Evolutionary conservation across 2,888 invertebrate species (phyloP).

Genomic region (Drosophila histrio): DNA sequence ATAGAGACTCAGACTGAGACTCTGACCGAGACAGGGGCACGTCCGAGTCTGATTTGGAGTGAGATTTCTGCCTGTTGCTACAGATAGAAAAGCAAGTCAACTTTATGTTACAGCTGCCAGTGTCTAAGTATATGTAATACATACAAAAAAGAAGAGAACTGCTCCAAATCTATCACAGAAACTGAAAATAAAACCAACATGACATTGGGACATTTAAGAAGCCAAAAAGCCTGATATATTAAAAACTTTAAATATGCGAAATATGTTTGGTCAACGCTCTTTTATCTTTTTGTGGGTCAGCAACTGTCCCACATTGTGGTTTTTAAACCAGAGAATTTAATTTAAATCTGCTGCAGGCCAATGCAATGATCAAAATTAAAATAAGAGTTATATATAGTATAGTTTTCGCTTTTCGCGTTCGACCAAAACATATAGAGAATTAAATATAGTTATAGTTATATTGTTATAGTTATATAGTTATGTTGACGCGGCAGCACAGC

Average conservation of each 20-base stretch:
- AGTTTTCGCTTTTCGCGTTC: background rate
- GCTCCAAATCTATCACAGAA: slow-evolving; percentile 48
- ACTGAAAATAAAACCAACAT: background rate
- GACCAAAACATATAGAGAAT: background rate
- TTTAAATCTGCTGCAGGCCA: slow-evolving; percentile 56
- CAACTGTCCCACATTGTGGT: slow-evolving; percentile 23
- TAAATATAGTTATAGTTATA: too few species aligned
- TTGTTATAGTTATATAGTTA: too few species aligned
- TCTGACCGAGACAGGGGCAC: slow-evolving; percentile 2
- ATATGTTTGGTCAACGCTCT: background rate
- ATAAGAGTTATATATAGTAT: slow-evolving; percentile 5
- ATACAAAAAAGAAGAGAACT: slow-evolving; percentile 18
- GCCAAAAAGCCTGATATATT: slow-evolving; percentile 68
- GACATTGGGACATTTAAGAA: slow-evolving; percentile 59
- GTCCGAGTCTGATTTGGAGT: slow-evolving; percentile 22
- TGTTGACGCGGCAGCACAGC: too few species aligned
- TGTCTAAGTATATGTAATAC: slow-evolving; percentile 8
- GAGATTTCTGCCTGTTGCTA: slow-evolving; percentile 29
- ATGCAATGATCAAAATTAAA: slow-evolving; percentile 46
- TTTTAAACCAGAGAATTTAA: slow-evolving; percentile 61
- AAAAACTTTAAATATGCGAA: slow-evolving; percentile 32
- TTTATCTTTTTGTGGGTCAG: slow-evolving; percentile 1
- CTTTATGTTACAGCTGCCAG: slow-evolving; percentile 6
- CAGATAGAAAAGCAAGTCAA: slow-evolving; percentile 14
- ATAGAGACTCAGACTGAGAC: background rate